Base-by-base conservation (phyloP, 2,888 invertebrate genomes). In the Dioctria linearis region DNA sequence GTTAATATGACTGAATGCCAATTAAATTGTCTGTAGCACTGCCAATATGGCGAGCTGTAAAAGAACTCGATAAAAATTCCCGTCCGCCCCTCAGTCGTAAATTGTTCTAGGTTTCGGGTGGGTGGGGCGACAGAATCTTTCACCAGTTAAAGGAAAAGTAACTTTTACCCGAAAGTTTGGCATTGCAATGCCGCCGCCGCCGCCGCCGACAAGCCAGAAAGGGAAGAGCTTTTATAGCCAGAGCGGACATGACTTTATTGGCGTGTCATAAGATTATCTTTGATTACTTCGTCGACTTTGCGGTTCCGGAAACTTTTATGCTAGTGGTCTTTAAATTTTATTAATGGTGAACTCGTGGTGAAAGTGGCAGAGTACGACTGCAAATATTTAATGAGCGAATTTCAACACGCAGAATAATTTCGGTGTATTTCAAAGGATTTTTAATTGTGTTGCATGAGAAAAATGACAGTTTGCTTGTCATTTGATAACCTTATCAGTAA, bases 1-100 rank as follows among this genome's bases (percentile, higher is more conserved):
- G 73, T 73, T 73, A 73, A 73, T 73, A 73, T 73, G 73, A 73
- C 73, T 59, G 73, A 73, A 73, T 73, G 73, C 59, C 73, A 73
- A 73, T 73, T 73, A 73, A 57, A 73, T 54, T 73, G 73, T 73
- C 73, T 73, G 57, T 51, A 59, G 59, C 73, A 6, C 42, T 42
- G 39, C 39, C 57, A 25, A n/a, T 25, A 42, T 39, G 46, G 51
- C 37, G 43, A 37, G 59, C 8, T 13, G 59, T 59, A 73, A 51
- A 43, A 42, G 59, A 42, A 43, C 42, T 73, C 59, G 59, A 73
- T 73, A 59, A 73, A 57, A 73, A 57, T 13, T 42, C 59, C 73
- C 54, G 54, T 9, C 39, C 69, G 69, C 39, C 39, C 37, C 69
- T 37, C 42, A 39, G 46, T 69, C 69, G 51, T 69, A 69, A 69